Percentiles rank a stretch among this genome's conserved stretches.
Evolutionary conservation across 2,888 invertebrate genomes (phyloP).

Genomic region (Lithophane socia): DNA sequence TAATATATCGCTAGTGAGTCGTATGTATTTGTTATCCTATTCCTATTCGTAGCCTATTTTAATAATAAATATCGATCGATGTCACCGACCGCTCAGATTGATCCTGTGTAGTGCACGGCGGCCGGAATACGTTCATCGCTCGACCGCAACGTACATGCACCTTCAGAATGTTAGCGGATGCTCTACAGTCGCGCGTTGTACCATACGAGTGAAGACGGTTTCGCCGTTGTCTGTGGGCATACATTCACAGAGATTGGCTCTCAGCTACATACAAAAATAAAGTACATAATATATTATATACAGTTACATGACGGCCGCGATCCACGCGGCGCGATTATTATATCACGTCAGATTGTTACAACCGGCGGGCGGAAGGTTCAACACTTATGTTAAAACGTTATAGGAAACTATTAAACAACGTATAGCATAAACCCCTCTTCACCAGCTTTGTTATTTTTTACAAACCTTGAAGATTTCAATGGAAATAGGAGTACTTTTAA

Average conservation of each 20-base stretch:
- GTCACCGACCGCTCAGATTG: not conserved
- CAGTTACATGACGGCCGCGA: constrained; percentile 37
- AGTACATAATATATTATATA: constrained; percentile 60
- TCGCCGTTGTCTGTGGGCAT: constrained; percentile 24
- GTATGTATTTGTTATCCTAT: not conserved
- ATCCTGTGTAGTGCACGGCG: not conserved
- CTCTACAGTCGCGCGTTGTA: constrained; percentile 26
- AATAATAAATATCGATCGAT: not conserved
- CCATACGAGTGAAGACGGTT: constrained; percentile 21
- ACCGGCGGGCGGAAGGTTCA: not conserved
- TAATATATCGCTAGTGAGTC: not conserved
- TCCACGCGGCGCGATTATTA: constrained; percentile 16
- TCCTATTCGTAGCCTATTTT: not conserved
- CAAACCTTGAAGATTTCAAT: constrained; percentile 12
- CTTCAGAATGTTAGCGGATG: not conserved
- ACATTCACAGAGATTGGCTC: constrained; percentile 31
- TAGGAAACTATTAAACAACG: not conserved
- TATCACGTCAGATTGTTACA: constrained; percentile 9
- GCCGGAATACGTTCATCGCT: not conserved
- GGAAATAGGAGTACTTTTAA: constrained; percentile 15
- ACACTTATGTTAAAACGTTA: constrained; percentile 9
- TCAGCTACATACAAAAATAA: constrained; percentile 68
- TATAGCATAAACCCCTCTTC: not conserved
- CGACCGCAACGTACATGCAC: not conserved
- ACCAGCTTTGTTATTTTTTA: constrained; percentile 3